phyloP scores from a whole-genome alignment of 2,888 invertebrate species.

The Rotaria socialis region DNA sequence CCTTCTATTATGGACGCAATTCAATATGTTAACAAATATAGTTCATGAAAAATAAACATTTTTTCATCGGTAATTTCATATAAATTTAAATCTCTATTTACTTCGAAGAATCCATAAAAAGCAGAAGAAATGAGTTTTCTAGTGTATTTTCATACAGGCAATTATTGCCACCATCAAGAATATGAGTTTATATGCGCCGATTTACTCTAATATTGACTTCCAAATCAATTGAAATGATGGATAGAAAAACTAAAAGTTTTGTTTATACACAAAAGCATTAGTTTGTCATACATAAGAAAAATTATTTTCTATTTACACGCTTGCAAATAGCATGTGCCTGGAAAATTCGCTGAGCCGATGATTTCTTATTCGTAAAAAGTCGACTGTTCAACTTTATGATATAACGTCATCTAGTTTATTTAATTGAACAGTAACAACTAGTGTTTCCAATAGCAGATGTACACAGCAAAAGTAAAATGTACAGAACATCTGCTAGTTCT shows the following conservation, averaged over 20 bases:
- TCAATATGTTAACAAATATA: neutral
- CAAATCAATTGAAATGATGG: neutral
- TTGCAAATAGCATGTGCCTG: no score
- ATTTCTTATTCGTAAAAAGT: no score
- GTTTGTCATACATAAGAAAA: no score
- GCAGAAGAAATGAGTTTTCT: neutral
- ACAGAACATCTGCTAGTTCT: no score
- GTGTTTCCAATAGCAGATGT: no score
- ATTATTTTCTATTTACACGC: no score
- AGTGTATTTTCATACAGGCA: neutral
- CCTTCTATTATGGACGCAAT: neutral
- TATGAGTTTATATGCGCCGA: neutral
- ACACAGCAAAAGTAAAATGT: no score
- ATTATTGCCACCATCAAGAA: neutral
- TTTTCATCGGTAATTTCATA: neutral
- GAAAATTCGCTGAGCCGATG: no score
- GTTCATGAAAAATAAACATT: slow-evolving; percentile 12
- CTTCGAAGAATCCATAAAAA: neutral
- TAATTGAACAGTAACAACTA: no score
- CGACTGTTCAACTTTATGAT: no score
- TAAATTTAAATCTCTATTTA: neutral
- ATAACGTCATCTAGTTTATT: no score
- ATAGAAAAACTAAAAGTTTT: neutral
- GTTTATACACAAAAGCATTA: no score
- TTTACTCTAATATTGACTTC: neutral